phyloP scores from a whole-genome alignment of 2,113 vertebrate species.

The Lutjanus erythropterus region DNA sequence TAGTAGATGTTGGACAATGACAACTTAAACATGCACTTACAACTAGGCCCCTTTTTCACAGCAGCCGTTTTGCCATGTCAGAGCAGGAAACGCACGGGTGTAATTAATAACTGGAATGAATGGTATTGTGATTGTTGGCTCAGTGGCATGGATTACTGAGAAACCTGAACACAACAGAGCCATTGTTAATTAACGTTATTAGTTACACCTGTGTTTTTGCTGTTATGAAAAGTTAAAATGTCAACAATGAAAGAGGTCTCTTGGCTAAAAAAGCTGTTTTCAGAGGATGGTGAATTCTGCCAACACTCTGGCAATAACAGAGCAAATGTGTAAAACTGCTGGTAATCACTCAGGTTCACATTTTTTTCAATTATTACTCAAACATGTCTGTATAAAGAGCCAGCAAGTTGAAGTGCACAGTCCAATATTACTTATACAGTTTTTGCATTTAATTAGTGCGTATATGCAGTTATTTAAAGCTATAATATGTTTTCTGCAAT shows the following conservation, averaged over 20 bases:
- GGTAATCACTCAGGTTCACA: neutral
- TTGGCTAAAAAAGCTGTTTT: neutral
- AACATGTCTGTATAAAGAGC: neutral
- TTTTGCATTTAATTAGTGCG: no score
- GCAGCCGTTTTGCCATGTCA: neutral
- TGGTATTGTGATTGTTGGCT: neutral
- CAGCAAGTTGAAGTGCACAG: neutral
- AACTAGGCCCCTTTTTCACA: neutral
- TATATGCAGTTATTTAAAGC: no score
- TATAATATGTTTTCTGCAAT: no score
- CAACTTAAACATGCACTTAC: neutral
- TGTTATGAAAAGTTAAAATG: neutral
- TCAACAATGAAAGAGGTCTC: neutral
- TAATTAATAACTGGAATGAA: neutral
- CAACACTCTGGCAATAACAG: neutral
- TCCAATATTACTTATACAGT: neutral
- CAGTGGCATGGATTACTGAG: neutral
- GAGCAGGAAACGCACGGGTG: neutral
- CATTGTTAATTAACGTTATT: neutral
- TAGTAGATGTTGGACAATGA: neutral
- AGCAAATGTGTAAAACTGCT: neutral
- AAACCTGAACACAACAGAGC: neutral
- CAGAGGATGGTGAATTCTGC: neutral
- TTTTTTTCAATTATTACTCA: neutral
- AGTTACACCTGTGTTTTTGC: neutral